Conservation (phyloP, 1,140 invertebrate genomes). For the Chironomus tepperi region DNA sequence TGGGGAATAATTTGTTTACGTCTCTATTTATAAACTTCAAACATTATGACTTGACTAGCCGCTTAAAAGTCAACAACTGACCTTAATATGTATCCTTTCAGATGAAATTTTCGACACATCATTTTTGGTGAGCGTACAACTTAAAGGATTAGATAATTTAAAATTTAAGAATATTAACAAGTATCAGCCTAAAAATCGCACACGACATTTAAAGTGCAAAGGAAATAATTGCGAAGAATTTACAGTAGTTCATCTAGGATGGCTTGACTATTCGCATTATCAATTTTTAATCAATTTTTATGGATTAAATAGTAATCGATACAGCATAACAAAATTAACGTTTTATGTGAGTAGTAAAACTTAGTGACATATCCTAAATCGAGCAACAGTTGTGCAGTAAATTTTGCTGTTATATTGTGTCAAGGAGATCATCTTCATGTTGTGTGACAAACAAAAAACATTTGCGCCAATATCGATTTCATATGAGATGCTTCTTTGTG, state of each 20-base stretch:
- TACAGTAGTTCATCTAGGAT: constrained; percentile 82
- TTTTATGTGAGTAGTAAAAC: constrained; percentile 82
- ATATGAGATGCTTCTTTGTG: no score
- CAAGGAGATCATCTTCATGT: no score
- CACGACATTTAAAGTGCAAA: constrained; percentile 71
- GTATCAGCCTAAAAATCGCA: constrained; percentile 34
- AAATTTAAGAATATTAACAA: not conserved
- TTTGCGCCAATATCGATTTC: no score
- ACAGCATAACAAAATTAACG: constrained; percentile 71
- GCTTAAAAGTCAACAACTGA: no score
- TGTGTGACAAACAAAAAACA: no score
- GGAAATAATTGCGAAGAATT: constrained; percentile 78
- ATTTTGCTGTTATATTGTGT: no score
- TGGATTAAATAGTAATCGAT: constrained; percentile 73
- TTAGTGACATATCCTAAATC: no score
- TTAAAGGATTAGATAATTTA: constrained; percentile 66
- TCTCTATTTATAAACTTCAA: no score
- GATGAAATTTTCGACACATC: constrained; percentile 61
- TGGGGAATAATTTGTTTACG: no score
- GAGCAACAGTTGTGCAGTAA: no score
- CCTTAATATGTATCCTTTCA: no score
- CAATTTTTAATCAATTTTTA: constrained; percentile 76
- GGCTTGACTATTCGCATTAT: constrained; percentile 79
- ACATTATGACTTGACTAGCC: no score
- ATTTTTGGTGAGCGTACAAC: constrained; percentile 72